These are phyloP conservation scores for Halocynthia aurantium DNA, from an alignment of 23 tunicate genomes.

Conservation along the genomic window DNA sequence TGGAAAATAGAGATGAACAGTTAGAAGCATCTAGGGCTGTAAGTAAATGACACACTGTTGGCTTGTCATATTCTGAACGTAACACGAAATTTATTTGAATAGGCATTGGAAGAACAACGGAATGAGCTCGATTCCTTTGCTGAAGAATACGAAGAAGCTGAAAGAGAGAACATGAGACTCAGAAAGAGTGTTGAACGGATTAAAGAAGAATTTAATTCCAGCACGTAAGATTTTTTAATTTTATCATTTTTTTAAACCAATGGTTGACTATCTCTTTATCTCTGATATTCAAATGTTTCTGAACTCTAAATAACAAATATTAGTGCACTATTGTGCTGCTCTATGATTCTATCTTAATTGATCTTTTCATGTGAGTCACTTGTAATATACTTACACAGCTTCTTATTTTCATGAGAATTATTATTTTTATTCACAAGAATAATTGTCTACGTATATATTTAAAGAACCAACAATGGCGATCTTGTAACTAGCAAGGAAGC, in stretches of 20 bases:
- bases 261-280: background rate
- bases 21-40: slow-evolving; percentile 70
- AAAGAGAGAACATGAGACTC: slow-evolving; percentile 65
- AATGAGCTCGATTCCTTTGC: slow-evolving; percentile 44
- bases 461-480: background rate
- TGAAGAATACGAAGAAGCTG: slow-evolving; percentile 68
- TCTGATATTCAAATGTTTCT: background rate
- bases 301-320: background rate
- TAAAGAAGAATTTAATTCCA: slow-evolving; percentile 14
- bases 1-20: slow-evolving; percentile 53
- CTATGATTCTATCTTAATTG: background rate
- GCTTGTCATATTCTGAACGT: too few relatives aligned
- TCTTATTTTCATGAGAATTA: background rate
- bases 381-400: background rate
- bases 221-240: background rate
- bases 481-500: slow-evolving; percentile 20
- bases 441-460: too few relatives aligned
- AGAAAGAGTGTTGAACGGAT: slow-evolving; percentile 56
- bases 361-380: background rate
- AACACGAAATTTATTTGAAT: too few relatives aligned
- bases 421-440: too few relatives aligned
- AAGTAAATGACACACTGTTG: slow-evolving; percentile 7
- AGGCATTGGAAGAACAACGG: slow-evolving; percentile 67
- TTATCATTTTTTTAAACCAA: background rate
- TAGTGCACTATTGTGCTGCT: too few relatives aligned